Conservation (phyloP, 2,113 vertebrate genomes). For the Pelecanoides urinatrix region DNA sequence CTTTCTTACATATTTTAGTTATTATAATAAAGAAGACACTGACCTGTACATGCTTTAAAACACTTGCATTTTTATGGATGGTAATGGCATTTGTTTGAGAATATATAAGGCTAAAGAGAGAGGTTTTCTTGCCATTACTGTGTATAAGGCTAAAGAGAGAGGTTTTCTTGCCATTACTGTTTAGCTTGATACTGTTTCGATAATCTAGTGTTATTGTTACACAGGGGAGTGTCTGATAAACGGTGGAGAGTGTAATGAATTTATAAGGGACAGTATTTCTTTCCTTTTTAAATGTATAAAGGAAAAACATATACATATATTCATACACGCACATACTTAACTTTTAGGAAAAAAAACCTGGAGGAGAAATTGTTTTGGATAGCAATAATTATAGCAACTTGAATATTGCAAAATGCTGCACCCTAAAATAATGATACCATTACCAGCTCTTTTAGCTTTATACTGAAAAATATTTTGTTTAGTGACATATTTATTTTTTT, state of each 20-base stretch:
- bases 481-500: slow-evolving; percentile 6
- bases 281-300: background rate
- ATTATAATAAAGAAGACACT: background rate
- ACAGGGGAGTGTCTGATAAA: background rate
- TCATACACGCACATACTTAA: background rate
- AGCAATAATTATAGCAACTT: background rate
- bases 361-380: background rate
- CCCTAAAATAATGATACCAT: background rate
- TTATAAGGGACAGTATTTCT: background rate
- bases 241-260: background rate
- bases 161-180: background rate
- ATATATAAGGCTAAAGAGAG: background rate
- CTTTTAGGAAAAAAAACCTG: background rate
- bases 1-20: background rate
- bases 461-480: background rate
- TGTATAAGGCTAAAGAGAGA: background rate
- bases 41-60: background rate
- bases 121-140: background rate
- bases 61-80: background rate
- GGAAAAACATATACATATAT: fast-evolving
- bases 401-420: background rate
- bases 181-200: background rate
- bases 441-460: background rate
- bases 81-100: background rate
- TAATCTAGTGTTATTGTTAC: background rate